Percentiles rank a stretch among this genome's conserved stretches.
Conservation (phyloP, 30 jellyfish, hydroid and myxozoan species). For the Cassiopea xamachana region DNA sequence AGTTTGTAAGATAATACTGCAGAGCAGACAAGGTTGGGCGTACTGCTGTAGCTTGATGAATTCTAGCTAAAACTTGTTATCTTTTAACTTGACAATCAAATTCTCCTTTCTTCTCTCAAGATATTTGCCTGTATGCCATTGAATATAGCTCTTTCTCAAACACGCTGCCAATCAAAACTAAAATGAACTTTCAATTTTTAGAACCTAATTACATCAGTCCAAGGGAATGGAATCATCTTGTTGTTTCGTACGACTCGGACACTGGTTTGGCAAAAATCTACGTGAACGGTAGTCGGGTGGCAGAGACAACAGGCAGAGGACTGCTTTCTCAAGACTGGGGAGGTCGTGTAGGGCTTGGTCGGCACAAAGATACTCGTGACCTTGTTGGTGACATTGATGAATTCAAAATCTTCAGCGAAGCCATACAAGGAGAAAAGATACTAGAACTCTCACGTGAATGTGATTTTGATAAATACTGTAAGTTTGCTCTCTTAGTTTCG, state of each 20-base stretch:
- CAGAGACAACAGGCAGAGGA: conserved; percentile 83
- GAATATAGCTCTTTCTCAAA: too few species aligned
- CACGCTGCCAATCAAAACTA: too few species aligned
- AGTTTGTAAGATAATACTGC: too few species aligned
- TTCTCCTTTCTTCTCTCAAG: too few species aligned
- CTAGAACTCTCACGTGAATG: conserved; percentile 87
- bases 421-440: conserved; percentile 67
- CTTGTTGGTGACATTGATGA: conserved; percentile 87
- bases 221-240: conserved; percentile 90
- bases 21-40: too few species aligned
- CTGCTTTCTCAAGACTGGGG: conserved; percentile 95
- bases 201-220: conserved; percentile 77
- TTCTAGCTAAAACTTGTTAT: too few species aligned
- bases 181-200: not conserved
- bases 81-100: too few species aligned
- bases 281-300: conserved; percentile 87
- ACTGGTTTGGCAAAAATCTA: conserved; percentile 82
- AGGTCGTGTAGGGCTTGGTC: conserved; percentile 92
- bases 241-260: conserved; percentile 89
- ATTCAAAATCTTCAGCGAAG: conserved; percentile 83
- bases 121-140: too few species aligned
- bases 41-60: too few species aligned
- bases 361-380: conserved; percentile 93
- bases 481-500: conserved; percentile 7
- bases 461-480: conserved; percentile 88